Evolutionary conservation across 1,140 invertebrate species (phyloP), one percentile per base, ranked within the genome.

Genomic region (Ostrea denselamellosa): DNA sequence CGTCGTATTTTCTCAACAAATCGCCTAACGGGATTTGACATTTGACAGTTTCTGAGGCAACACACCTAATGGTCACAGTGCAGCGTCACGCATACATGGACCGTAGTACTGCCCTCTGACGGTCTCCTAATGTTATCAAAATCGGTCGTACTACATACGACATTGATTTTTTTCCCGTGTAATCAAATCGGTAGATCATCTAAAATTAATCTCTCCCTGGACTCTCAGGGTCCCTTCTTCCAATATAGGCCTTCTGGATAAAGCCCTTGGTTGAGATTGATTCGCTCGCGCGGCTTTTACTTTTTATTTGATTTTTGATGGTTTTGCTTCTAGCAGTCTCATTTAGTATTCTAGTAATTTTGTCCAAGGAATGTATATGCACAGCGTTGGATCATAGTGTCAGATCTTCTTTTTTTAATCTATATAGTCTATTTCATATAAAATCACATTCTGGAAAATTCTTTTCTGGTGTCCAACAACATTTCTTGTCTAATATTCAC

Each of bases 161-260:
- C 68, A 77, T 77, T 77, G 68, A 77, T 77, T 77, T 77, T 77
- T 71, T 77, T 44, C 28, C 12, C 10, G 14, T 77, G 68, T 77
- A 77, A 77, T 77, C 68, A 77, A 77, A 77, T 77, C 25, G 68
- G 28, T 25, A 28, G 68, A 28, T 77, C 68, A 34, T 77, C 68
- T 77, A 77, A 77, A 77, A 77, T 77, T 77, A 77, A 77, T 77
- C 68, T 34, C 68, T 71, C 68, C 9, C 22, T 25, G 22, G 68
- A 71, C 68, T 14, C 56, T 62, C 56, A 12, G n/a, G 12, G 56
- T 62, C n/a, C 56, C 56, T 62, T 17, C 10, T 28, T 71, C 68
- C 14, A 28, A 34, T 77, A 28, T 34, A 25, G 22, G 28, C 68
- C 58, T 77, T 77, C 68, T 77, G 68, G 28, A 77, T 77, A 25